phyloP scores from a whole-genome alignment of 2,888 invertebrate genomes.

The Idaea biselata region DNA sequence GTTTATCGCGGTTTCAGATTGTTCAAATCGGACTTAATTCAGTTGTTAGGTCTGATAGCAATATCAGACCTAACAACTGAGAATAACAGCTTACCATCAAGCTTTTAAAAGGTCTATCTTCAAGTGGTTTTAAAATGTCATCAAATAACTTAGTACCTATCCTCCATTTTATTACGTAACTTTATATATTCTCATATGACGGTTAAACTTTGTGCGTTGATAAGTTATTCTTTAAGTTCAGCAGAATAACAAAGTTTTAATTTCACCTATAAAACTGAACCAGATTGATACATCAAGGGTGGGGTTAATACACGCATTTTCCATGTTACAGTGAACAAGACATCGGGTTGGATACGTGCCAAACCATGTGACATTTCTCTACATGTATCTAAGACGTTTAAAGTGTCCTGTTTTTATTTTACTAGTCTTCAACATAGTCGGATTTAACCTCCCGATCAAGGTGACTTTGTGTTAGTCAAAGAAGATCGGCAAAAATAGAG shows the following conservation, averaged over 20 bases:
- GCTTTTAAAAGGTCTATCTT: neutral
- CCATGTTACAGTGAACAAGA: constrained; percentile 23
- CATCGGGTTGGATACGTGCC: constrained; percentile 28
- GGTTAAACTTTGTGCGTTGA: neutral
- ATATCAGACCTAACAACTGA: neutral
- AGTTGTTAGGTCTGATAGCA: neutral
- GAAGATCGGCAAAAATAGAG: constrained; percentile 10
- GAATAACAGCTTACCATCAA: neutral
- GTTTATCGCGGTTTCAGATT: too few species aligned
- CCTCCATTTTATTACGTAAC: neutral
- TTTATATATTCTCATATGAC: neutral
- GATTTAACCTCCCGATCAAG: too few species aligned
- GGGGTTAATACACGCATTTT: constrained; percentile 20
- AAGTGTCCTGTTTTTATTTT: constrained; percentile 16
- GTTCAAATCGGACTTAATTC: neutral
- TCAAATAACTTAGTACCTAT: neutral
- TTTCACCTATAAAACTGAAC: constrained; percentile 2
- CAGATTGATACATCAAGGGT: constrained; percentile 26
- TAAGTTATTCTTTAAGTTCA: constrained; percentile 1
- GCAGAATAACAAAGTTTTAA: constrained; percentile 3
- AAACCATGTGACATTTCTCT: constrained; percentile 22
- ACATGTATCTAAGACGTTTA: constrained; percentile 18
- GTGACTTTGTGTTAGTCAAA: constrained; percentile 12
- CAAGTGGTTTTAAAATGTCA: neutral
- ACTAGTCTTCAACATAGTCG: neutral